phyloP scores from a whole-genome alignment of 2,113 vertebrate species.

The Pipra filicauda region DNA sequence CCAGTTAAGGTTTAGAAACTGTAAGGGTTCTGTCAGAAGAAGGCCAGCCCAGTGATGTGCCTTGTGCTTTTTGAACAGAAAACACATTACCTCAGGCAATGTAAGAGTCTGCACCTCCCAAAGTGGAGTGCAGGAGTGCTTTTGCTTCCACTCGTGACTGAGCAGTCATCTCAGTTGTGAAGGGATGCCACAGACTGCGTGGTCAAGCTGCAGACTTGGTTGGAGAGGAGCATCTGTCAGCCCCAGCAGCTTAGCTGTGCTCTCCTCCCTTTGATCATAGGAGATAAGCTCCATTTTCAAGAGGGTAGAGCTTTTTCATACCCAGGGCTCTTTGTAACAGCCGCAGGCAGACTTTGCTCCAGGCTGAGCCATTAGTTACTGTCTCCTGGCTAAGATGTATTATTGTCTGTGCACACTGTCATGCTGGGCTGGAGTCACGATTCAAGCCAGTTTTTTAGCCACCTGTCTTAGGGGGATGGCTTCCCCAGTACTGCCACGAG shows the following conservation, averaged over 20 bases:
- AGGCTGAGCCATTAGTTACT: not conserved
- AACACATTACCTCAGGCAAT: not conserved
- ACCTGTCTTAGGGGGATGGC: not conserved
- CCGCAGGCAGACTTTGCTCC: not conserved
- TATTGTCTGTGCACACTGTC: rapidly evolving
- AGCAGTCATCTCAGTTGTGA: not conserved
- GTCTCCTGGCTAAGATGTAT: not conserved
- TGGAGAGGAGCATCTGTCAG: not conserved
- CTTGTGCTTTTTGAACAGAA: not conserved
- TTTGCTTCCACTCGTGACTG: rapidly evolving
- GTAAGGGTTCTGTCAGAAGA: not conserved
- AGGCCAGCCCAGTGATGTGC: not conserved
- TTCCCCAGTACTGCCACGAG: not conserved
- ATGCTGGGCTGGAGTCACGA: not conserved
- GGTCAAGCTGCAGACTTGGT: not conserved
- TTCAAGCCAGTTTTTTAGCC: not conserved
- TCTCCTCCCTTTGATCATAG: not conserved
- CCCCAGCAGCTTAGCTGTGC: not conserved
- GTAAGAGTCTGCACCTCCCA: not conserved
- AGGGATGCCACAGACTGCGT: rapidly evolving
- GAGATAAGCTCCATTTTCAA: not conserved
- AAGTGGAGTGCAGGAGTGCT: not conserved
- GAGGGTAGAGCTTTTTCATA: not conserved
- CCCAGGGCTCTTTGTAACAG: not conserved
- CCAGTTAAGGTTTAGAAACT: not conserved